Evolutionary conservation across 2,113 vertebrate species (phyloP), one percentile per base, ranked within the genome.

Genomic region (Seriola rivoliana): DNA sequence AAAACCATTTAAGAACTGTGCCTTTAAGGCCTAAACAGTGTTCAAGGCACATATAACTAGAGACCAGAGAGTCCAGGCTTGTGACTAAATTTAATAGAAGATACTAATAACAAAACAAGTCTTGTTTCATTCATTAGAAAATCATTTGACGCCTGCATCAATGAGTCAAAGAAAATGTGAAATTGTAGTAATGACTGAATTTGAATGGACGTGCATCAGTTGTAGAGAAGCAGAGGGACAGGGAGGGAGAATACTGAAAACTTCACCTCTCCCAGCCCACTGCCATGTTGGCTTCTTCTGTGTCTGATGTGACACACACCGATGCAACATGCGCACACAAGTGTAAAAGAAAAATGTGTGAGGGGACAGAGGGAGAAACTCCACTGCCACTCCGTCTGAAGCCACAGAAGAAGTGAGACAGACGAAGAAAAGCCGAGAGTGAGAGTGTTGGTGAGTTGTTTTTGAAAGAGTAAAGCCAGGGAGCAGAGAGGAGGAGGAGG

Each of bases 391-490:
- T 36, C 70, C 50, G 12, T 21, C 29, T 42, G 21, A 59, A 54
- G 16, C 68, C 54, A 3, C 67, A 67, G 42, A 73, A 25, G 55
- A 16, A 59, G 80, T 64, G 60, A 69, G 65, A 16, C 23, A 48
- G 36, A 72, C 19, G 29, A 55, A 80, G 85, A 71, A 75, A 74
- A 78, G 75, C 70, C 75, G 58, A 71, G 75, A 77, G 71, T 68
- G 85, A 70, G 83, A 77, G 82, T 84, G 60, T 60, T 70, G 83
- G 36, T 66, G 44, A 50, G 46, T 71, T 75, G 71, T 77, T 80
- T 83, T 71, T 75, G 58, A 82, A 80, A 72, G 57, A 71, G 83
- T 32, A 69, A 48, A 66, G 55, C 65, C 8, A 54, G 29, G 69
- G 40, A 69, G 79, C 23, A 2, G 19, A 34, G 48, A n/a, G 34